phyloP scores from a whole-genome alignment of 2,888 invertebrate genomes.

The Pachymerium ferrugineum region DNA sequence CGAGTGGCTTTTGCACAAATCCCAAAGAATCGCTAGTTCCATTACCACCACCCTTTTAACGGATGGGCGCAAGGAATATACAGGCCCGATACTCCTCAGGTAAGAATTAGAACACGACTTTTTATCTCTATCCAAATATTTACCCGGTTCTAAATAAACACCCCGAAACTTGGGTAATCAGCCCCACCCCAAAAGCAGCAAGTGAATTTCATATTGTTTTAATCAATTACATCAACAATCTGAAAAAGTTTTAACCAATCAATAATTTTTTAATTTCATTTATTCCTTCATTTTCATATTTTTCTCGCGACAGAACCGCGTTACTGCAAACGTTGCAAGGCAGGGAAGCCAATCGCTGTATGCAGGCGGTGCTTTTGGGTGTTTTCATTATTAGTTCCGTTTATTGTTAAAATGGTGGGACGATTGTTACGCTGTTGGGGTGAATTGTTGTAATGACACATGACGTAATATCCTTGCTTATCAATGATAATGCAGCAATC shows the following conservation, averaged over 20 bases:
- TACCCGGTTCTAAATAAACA: background rate
- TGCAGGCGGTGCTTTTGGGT: background rate
- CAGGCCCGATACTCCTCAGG: background rate
- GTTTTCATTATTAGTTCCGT: background rate
- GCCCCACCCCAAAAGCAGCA: background rate
- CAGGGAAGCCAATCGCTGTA: background rate
- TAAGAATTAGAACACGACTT: background rate
- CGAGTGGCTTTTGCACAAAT: slow-evolving; percentile 1
- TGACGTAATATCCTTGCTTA: slow-evolving; percentile 7
- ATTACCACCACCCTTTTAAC: background rate
- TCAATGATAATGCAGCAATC: slow-evolving; percentile 13
- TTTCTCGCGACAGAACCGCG: too few relatives aligned
- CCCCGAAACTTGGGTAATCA: background rate
- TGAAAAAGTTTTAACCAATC: too few relatives aligned
- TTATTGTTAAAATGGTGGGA: background rate
- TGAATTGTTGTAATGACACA: background rate
- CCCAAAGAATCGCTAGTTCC: background rate
- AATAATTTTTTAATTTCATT: background rate
- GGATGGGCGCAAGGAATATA: background rate
- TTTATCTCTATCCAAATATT: background rate
- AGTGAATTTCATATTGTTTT: background rate
- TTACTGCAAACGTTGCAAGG: too few relatives aligned
- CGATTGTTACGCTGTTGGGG: background rate
- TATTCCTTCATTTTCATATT: too few relatives aligned
- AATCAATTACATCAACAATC: too few relatives aligned